These are phyloP conservation scores for Centropyge bicolor DNA, from an alignment of 2,797 vertebrate species.

Conservation along the genomic window DNA sequence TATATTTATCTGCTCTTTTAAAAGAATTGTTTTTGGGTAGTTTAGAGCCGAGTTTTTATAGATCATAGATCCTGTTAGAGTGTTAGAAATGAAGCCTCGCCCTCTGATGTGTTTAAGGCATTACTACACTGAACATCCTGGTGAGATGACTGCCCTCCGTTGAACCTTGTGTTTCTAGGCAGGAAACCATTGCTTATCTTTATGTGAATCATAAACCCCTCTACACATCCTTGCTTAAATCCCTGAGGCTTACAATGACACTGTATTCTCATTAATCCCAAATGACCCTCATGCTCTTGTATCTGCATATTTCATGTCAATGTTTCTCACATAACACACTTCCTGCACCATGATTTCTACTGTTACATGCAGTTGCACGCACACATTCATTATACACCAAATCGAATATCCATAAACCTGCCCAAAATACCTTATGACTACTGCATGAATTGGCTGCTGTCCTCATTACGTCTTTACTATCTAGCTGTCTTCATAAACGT, in stretches of 20 bases:
- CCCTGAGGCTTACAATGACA: slow-evolving; percentile 68
- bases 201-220: slow-evolving; percentile 67
- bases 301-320: slow-evolving; percentile 70
- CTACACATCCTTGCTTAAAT: slow-evolving; percentile 72
- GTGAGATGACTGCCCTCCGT: slow-evolving; percentile 44
- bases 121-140: slow-evolving; percentile 25
- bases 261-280: slow-evolving; percentile 67
- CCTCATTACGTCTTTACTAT: slow-evolving; percentile 62
- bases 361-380: slow-evolving; percentile 65
- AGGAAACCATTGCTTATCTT: slow-evolving; percentile 74
- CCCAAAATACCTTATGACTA: slow-evolving; percentile 59
- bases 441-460: slow-evolving; percentile 80
- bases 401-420: slow-evolving; percentile 53
- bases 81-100: slow-evolving; percentile 32
- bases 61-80: slow-evolving; percentile 37
- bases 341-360: slow-evolving; percentile 63
- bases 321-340: slow-evolving; percentile 68
- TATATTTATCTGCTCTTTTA: slow-evolving; percentile 52
- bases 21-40: slow-evolving; percentile 29
- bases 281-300: slow-evolving; percentile 67
- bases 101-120: slow-evolving; percentile 36
- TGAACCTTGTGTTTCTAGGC: slow-evolving; percentile 61
- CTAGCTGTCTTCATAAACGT: slow-evolving; percentile 53
- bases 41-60: slow-evolving; percentile 27
- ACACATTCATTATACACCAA: slow-evolving; percentile 54